phyloP scores from a whole-genome alignment of 2,113 vertebrate genomes.

The Opisthocomus hoazin region DNA sequence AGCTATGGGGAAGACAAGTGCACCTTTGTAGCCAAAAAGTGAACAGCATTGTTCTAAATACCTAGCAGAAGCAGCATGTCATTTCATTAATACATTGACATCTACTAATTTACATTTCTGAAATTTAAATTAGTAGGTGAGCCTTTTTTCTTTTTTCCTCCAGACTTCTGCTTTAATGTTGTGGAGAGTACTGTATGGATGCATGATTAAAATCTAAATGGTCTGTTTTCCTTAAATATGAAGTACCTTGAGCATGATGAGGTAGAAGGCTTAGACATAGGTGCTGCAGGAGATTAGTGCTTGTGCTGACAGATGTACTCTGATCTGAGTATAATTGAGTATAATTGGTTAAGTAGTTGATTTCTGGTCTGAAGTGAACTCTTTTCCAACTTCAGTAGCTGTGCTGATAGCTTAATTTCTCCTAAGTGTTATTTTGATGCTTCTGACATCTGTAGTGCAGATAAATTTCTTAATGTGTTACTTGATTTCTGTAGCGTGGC shows the following conservation, averaged over 20 bases:
- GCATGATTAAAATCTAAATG: not conserved
- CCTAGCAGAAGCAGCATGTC: not conserved
- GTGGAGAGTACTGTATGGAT: not conserved
- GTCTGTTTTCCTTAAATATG: not conserved
- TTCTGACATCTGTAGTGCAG: not conserved
- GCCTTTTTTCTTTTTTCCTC: not conserved
- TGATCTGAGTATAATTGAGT: too few relatives aligned
- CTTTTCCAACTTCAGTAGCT: not conserved
- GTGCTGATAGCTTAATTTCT: not conserved
- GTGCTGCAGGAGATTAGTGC: not conserved
- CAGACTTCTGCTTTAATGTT: not conserved
- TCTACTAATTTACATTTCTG: not conserved
- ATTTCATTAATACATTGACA: not conserved
- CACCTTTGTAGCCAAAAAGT: not conserved
- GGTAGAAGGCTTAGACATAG: not conserved
- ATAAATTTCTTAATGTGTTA: not conserved
- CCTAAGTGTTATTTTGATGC: not conserved
- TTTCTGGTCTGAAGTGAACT: not conserved
- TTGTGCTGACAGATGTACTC: not conserved
- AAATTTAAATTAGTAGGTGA: too few relatives aligned
- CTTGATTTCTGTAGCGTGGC: not conserved
- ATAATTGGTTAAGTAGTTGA: not conserved
- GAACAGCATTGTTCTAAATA: not conserved
- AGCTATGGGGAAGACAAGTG: not conserved
- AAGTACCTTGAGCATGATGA: not conserved